Evolutionary conservation across 2,113 vertebrate genomes (phyloP).

Genomic region (Rhadina sibilatrix): DNA sequence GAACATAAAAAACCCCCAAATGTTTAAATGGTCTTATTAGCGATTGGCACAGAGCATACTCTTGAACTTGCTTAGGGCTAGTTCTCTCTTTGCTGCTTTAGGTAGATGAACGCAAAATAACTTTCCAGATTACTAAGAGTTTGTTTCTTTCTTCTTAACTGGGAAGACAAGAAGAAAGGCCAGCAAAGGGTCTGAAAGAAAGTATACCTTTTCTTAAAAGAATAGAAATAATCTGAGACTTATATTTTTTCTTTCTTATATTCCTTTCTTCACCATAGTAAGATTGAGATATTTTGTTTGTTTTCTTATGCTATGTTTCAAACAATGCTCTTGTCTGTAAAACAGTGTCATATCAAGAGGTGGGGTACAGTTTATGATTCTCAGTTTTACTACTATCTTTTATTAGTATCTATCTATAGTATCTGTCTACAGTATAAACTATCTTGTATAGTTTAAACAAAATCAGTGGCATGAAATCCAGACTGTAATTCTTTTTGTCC

Average conservation of each 20-base stretch:
- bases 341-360: neutral
- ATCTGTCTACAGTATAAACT: no score
- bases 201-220: neutral
- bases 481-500: neutral
- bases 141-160: neutral
- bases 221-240: neutral
- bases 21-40: neutral
- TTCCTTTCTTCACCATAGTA: neutral
- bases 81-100: neutral
- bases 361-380: neutral
- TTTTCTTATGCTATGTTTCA: neutral
- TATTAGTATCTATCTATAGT: no score
- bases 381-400: neutral
- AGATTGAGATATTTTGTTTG: neutral
- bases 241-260: accelerated
- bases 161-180: neutral
- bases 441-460: neutral
- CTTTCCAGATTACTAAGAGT: neutral
- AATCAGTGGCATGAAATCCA: neutral
- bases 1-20: neutral
- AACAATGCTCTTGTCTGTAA: neutral
- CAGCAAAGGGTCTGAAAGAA: neutral
- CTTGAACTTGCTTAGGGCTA: neutral
- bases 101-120: neutral
- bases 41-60: neutral